These are phyloP conservation scores for Adrianichthys oophorus DNA, from an alignment of 2,797 vertebrate genomes.

Conservation along the genomic window DNA sequence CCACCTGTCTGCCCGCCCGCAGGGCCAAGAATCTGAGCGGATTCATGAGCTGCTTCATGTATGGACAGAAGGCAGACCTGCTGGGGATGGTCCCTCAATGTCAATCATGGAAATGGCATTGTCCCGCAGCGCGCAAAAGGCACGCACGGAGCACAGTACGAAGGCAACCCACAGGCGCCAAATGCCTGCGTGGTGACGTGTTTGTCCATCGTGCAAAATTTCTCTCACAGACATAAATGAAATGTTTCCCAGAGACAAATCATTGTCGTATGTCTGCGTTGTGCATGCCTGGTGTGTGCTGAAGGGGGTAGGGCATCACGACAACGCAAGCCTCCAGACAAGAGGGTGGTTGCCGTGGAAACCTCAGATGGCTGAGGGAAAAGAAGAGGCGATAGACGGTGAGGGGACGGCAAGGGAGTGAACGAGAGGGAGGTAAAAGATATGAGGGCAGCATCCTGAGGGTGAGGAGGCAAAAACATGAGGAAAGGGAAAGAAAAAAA, in stretches of 20 bases:
- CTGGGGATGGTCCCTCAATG: constrained; percentile 30
- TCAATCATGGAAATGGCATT: constrained; percentile 47
- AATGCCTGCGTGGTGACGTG: neutral
- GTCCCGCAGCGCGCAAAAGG: constrained; percentile 19
- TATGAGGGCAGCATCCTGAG: constrained; percentile 44
- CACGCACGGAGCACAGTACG: neutral
- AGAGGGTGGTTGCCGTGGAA: constrained; percentile 82
- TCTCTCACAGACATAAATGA: constrained; percentile 5
- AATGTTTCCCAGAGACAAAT: constrained; percentile 9
- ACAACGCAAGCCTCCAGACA: constrained; percentile 75
- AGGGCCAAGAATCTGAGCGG: constrained; percentile 39
- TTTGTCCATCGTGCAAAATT: constrained; percentile 8
- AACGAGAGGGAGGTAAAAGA: constrained; percentile 35
- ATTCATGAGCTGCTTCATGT: constrained; percentile 46
- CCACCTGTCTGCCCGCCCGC: constrained; percentile 14
- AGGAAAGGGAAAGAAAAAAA: constrained; percentile 14
- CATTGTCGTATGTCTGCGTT: constrained; percentile 27
- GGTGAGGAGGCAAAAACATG: constrained; percentile 30
- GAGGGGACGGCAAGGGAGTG: constrained; percentile 40
- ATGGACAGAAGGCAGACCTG: constrained; percentile 40
- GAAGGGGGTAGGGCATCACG: constrained; percentile 73
- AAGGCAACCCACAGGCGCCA: neutral
- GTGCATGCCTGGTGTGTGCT: constrained; percentile 58
- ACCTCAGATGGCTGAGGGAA: constrained; percentile 67
- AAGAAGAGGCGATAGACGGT: constrained; percentile 47